These are phyloP conservation scores for Seriola aureovittata DNA, from an alignment of 2,113 vertebrate genomes.

Conservation along the genomic window DNA sequence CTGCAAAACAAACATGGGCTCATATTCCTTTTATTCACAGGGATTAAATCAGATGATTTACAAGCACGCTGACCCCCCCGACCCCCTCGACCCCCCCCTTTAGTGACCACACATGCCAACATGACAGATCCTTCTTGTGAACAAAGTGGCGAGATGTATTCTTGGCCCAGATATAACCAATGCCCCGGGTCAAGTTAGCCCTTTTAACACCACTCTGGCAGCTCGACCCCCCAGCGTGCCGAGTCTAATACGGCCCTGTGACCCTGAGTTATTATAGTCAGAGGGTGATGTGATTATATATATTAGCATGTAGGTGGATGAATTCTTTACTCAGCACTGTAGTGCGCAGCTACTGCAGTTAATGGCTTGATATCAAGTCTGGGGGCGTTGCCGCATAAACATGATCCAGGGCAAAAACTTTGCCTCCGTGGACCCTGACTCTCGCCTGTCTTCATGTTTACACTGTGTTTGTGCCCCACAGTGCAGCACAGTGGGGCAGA, in stretches of 20 bases:
- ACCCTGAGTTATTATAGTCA: background rate
- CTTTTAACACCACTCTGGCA: constrained; percentile 10
- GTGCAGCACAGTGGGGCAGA: too few relatives aligned
- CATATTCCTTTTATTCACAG: constrained; percentile 41
- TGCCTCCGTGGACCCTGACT: too few relatives aligned
- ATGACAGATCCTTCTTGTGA: constrained; percentile 27
- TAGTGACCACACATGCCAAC: constrained; percentile 22
- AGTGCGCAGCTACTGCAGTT: too few relatives aligned
- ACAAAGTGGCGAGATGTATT: constrained; percentile 29
- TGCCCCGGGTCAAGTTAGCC: background rate
- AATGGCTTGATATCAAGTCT: too few relatives aligned
- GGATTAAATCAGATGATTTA: constrained; percentile 56
- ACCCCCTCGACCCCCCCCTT: too few relatives aligned
- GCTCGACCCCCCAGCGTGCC: background rate
- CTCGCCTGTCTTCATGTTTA: too few relatives aligned
- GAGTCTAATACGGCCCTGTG: background rate
- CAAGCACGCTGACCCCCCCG: constrained; percentile 14
- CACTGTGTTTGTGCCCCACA: too few relatives aligned
- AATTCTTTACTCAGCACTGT: too few relatives aligned
- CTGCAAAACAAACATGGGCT: constrained; percentile 54
- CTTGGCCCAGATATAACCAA: constrained; percentile 17
- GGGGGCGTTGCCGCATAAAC: too few relatives aligned
- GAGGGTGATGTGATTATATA: background rate
- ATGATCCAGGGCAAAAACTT: too few relatives aligned
- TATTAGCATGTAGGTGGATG: too few relatives aligned